Evolutionary conservation across 2,888 invertebrate species (phyloP).

Genomic region (Malthinus seriepunctatus): DNA sequence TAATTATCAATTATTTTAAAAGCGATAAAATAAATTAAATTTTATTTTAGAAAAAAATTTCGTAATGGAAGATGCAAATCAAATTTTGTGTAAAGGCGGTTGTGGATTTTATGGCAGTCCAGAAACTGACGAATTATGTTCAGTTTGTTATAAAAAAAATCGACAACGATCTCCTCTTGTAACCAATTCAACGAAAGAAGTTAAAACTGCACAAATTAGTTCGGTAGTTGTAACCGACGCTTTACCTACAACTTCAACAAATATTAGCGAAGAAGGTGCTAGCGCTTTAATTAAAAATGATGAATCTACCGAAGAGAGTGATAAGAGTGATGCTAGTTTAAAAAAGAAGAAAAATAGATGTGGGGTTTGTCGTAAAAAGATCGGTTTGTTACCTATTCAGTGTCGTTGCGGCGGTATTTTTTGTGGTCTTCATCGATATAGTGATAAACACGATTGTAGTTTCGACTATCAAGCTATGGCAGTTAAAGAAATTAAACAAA

Average conservation of each 20-base stretch:
- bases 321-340: neutral
- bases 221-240: neutral
- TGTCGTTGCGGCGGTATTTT: neutral
- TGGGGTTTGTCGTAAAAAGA: neutral
- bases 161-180: neutral
- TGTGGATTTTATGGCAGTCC: neutral
- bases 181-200: too few relatives aligned
- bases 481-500: neutral
- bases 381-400: neutral
- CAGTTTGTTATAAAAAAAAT: neutral
- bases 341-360: neutral
- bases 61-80: neutral
- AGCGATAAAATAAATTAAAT: too few relatives aligned
- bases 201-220: neutral
- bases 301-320: neutral
- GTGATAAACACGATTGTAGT: neutral
- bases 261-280: neutral
- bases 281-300: neutral
- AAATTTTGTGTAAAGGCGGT: conserved; percentile 1
- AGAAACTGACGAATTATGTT: neutral
- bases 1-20: too few relatives aligned
- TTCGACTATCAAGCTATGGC: neutral
- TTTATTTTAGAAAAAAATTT: neutral
- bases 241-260: neutral
- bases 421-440: neutral